phyloP scores from a whole-genome alignment of 2,113 vertebrate genomes.

The Candoia aspera region DNA sequence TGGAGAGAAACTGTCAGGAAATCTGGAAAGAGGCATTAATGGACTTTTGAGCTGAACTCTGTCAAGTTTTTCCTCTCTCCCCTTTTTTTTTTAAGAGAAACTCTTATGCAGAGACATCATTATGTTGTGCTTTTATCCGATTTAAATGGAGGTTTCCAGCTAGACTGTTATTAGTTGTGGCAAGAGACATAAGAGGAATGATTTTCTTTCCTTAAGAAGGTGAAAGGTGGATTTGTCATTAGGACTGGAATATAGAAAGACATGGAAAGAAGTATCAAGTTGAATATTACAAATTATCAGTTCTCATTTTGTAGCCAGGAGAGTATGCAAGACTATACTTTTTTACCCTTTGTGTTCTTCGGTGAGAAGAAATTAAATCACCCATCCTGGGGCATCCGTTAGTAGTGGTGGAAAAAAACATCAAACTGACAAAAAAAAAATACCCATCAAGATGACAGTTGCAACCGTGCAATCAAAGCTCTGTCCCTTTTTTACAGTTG shows the following conservation, averaged over 20 bases:
- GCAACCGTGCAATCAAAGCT: too few relatives aligned
- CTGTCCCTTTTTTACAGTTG: too few relatives aligned
- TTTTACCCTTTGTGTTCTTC: neutral
- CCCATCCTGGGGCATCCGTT: too few relatives aligned
- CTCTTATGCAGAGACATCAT: neutral
- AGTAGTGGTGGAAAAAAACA: too few relatives aligned
- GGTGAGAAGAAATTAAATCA: neutral
- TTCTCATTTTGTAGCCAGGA: neutral
- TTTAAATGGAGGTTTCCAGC: constrained; percentile 20
- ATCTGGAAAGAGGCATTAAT: neutral
- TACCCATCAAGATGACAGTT: neutral
- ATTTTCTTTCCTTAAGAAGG: neutral
- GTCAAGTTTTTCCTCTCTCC: neutral
- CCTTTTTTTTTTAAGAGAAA: neutral
- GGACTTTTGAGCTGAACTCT: neutral
- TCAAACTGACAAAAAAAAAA: neutral
- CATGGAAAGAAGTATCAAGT: neutral
- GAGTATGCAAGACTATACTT: neutral
- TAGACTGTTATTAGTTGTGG: neutral
- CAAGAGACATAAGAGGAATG: neutral
- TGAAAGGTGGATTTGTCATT: neutral
- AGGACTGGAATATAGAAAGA: neutral
- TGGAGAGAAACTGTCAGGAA: neutral
- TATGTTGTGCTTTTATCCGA: neutral
- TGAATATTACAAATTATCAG: neutral